phyloP scores from a whole-genome alignment of 2,888 invertebrate genomes.

The Tuberolachnus salignus region DNA sequence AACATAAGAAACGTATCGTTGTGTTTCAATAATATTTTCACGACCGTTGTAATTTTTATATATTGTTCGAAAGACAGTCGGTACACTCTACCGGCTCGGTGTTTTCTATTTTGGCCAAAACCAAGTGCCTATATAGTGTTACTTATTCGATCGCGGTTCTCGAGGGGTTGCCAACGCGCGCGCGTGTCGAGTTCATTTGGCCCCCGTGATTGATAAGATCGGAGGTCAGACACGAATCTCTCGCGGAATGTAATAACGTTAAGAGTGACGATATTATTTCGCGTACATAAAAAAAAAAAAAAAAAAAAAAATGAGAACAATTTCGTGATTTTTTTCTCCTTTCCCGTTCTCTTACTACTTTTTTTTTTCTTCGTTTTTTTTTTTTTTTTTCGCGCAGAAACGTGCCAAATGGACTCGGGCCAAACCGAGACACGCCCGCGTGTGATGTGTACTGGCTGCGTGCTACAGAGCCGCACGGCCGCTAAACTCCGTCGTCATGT shows the following conservation, averaged over 20 bases:
- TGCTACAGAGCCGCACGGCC: neutral
- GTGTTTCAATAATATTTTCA: no score
- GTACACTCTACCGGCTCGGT: neutral
- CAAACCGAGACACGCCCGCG: constrained; percentile 34
- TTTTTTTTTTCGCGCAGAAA: neutral
- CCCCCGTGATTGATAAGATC: constrained; percentile 48
- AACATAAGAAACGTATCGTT: no score
- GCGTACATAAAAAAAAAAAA: constrained; percentile 19
- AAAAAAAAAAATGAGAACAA: neutral
- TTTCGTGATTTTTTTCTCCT: constrained; percentile 20
- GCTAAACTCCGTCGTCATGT: constrained; percentile 27
- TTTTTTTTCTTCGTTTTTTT: neutral
- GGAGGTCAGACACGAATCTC: constrained; percentile 34
- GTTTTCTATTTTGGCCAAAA: constrained; percentile 43
- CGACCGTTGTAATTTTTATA: no score
- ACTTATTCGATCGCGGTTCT: constrained; percentile 28
- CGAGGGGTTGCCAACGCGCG: constrained; percentile 38
- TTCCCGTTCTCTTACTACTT: neutral
- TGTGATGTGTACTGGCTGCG: neutral
- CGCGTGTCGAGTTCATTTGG: constrained; percentile 49
- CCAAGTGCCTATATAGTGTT: neutral
- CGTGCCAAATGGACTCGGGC: constrained; percentile 33
- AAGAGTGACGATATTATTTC: constrained; percentile 44
- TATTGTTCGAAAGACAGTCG: no score
- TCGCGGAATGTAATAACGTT: constrained; percentile 42